These are phyloP conservation scores for Ephialtes manifestator DNA, from an alignment of 2,888 invertebrate genomes.

Conservation along the genomic window DNA sequence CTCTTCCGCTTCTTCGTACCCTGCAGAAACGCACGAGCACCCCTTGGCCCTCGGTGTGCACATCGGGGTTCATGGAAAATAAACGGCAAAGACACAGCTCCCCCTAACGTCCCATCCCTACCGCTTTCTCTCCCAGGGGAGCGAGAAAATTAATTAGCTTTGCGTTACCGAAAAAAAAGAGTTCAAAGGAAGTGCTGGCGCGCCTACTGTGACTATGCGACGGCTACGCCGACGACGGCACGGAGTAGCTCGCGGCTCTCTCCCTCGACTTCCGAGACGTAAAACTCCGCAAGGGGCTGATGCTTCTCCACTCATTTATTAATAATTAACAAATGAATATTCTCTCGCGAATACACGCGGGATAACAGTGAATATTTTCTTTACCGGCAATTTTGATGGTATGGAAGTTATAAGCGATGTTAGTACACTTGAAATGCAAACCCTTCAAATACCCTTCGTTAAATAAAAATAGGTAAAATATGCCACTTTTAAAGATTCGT, in stretches of 20 bases:
- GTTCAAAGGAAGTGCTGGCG: conserved; percentile 83
- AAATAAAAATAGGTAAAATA: no score
- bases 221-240: conserved; percentile 60
- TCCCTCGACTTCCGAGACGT: conserved; percentile 64
- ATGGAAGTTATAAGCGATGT: background rate
- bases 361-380: background rate
- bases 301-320: conserved; percentile 33
- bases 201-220: conserved; percentile 70
- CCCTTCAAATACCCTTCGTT: no score
- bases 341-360: background rate
- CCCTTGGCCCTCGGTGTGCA: background rate
- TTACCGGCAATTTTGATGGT: background rate
- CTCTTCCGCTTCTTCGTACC: conserved; percentile 26
- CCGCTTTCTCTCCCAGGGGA: conserved; percentile 29
- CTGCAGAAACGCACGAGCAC: conserved; percentile 6
- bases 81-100: conserved; percentile 67
- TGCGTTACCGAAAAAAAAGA: conserved; percentile 78
- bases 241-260: conserved; percentile 46
- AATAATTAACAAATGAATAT: conserved; percentile 24
- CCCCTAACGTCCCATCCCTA: conserved; percentile 5
- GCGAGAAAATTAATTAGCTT: conserved; percentile 81
- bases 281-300: conserved; percentile 33
- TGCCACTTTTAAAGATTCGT: no score
- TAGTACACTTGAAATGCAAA: background rate
- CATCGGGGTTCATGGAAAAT: conserved; percentile 62